Evolutionary conservation across 1,140 invertebrate species (phyloP), one percentile per base, ranked within the genome.

Genomic region (Eriosoma lanigerum): DNA sequence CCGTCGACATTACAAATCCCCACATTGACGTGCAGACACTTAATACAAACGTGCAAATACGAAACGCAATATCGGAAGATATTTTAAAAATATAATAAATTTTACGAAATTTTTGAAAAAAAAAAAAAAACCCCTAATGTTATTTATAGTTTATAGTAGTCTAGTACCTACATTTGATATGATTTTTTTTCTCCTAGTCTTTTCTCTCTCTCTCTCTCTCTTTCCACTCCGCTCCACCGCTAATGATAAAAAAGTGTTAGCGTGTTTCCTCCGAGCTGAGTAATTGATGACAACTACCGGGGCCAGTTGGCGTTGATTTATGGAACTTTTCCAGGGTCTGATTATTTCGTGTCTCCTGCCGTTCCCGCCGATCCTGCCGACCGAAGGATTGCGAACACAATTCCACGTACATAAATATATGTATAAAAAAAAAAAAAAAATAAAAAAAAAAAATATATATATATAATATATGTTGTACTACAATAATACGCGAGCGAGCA

Each of bases 281-380:
- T 78, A 78, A 78, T 78, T 78, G 75, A 78, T 78, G 75, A 78
- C 75, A 60, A 78, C 75, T 78, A 60, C 75, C 44, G 75, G 68
- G 75, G 56, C 75, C 75, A 78, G 75, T 78, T 78, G 75, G 75
- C 75, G 75, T 78, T 78, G 75, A 78, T 78, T 78, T 78, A 78
- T 78, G 75, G 56, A 78, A 78, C 75, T 62, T 78, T 78, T 78
- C 54, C 75, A 78, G 56, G 3, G 75, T 60, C 54, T 78, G 75
- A 78, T 78, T 78, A 78, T 78, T 78, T 78, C 75, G 24, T 48
- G 75, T 78, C 75, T 78, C 75, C 56, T 78, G 38, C 54, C 75
- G 75, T 62, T 62, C 75, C 48, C 46, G 46, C 32, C n/a, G n/a
- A n/a, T n/a, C n/a, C n/a, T n/a, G n/a, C n/a, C n/a, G n/a, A 29